Percentiles rank a stretch among this genome's conserved stretches.
These are phyloP conservation scores for Drosophila bocki DNA, from an alignment of 1,140 invertebrate genomes.

Conservation along the genomic window DNA sequence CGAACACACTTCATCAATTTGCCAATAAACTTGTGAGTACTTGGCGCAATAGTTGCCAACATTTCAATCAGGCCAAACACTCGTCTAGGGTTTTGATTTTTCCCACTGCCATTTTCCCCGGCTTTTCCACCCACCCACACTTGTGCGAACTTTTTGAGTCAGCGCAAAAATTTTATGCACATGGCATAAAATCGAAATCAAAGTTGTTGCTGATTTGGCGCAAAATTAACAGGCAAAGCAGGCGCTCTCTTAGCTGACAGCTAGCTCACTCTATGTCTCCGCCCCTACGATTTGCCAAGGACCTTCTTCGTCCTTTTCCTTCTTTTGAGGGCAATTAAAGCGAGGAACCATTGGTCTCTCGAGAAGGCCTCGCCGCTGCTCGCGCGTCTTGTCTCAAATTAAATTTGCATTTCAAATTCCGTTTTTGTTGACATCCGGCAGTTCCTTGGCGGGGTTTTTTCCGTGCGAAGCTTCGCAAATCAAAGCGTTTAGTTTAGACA, in stretches of 20 bases:
- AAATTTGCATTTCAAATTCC: slow-evolving; percentile 83
- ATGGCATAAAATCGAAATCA: slow-evolving; percentile 73
- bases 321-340: slow-evolving; percentile 45
- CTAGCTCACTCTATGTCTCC: neutral
- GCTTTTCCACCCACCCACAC: neutral
- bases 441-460: slow-evolving; percentile 2
- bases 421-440: slow-evolving; percentile 61
- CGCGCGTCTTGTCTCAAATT: slow-evolving; percentile 75
- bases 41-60: slow-evolving; percentile 82
- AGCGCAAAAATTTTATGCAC: slow-evolving; percentile 77
- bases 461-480: slow-evolving; percentile 41
- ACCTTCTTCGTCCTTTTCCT: slow-evolving; percentile 36
- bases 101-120: slow-evolving; percentile 12
- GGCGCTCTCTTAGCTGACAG: slow-evolving; percentile 44
- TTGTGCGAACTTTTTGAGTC: slow-evolving; percentile 63
- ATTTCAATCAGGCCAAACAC: slow-evolving; percentile 81
- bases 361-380: slow-evolving; percentile 17
- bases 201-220: slow-evolving; percentile 82
- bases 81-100: slow-evolving; percentile 32
- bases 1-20: slow-evolving; percentile 78
- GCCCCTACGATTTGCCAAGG: neutral
- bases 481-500: slow-evolving; percentile 77
- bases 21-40: slow-evolving; percentile 80
- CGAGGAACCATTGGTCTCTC: slow-evolving; percentile 31
- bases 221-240: slow-evolving; percentile 79